Conservation (phyloP, 2,797 vertebrate genomes). For the Bradypodion pumilum region DNA sequence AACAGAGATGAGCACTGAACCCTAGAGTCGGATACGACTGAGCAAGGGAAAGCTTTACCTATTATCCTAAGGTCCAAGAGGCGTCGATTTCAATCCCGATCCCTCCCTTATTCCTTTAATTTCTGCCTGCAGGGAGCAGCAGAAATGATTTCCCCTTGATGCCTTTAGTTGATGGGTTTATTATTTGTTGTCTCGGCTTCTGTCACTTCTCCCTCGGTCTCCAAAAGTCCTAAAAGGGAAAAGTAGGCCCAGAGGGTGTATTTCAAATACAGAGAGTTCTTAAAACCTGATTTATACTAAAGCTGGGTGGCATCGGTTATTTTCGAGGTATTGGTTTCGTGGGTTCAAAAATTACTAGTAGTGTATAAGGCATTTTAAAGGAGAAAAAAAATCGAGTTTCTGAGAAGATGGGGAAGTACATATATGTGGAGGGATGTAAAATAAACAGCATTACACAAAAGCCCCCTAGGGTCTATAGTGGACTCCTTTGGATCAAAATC, state of each 20-base stretch:
- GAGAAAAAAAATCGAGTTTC: neutral
- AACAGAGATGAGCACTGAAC: no score
- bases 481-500: slow-evolving; percentile 38
- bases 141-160: neutral
- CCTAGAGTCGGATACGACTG: no score
- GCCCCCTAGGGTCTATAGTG: slow-evolving; percentile 9
- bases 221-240: neutral
- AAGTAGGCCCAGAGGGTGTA: neutral
- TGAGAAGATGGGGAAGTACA: neutral
- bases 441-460: neutral
- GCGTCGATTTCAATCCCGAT: no score
- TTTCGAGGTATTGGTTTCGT: slow-evolving; percentile 35
- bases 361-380: neutral
- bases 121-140: neutral
- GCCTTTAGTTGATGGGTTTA: neutral
- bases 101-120: slow-evolving; percentile 10
- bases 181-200: neutral
- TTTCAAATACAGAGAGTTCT: neutral
- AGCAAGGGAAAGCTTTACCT: no score
- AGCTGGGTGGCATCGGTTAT: neutral
- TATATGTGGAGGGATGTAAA: neutral
- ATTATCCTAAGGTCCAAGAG: no score
- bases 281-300: no score
- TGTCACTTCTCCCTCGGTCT: neutral
- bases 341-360: slow-evolving; percentile 37